Base-by-base conservation (phyloP, 2,113 vertebrate genomes). In the Chloroceryle aenea region DNA sequence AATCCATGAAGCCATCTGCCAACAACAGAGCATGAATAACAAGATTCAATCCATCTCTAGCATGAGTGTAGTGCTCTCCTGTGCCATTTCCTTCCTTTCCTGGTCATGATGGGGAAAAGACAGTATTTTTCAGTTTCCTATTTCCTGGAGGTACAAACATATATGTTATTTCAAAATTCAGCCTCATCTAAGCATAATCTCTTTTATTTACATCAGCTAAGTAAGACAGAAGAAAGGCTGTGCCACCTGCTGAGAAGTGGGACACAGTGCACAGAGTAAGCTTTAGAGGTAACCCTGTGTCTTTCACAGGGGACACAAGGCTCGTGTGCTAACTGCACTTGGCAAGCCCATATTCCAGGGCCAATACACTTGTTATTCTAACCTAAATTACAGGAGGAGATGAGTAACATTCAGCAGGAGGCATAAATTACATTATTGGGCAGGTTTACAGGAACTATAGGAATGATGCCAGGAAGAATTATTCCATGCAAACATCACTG, bases 1-100 rank as follows among this genome's bases (percentile, higher is more conserved):
- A 80, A 87, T 68, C 59, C 45, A 89, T 73, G 77, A 84, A 95
- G 55, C 83, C 55, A 85, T 80, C 78, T 92, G 78, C 73, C 91
- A 85, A 94, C 34, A 92, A 56, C 59, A 74, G 55, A 93, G 75
- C 69, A 88, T 25, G 36, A 94, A 78, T 77, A 81, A 87, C 55
- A 77, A 93, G 73, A 84, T 92, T 63, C 78, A 67, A 12, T 73
- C 47, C 43, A 47, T 74, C 59, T 74, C 74, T 71, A 77, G 66
- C 48, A 58, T 18, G 40, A 90, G 53, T 4, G 19, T 19, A 58
- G 40, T 55, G 43, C 29, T 64, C 55, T 71, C 80, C 74, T 69
- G 34, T 77, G 36, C 59, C 6, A 1, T 76, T 92, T 38, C 27
- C 30, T 75, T 75, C 56, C 36, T 53, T 34, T 85, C 59, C 52